Evolutionary conservation across 1,140 invertebrate genomes (phyloP), one percentile per base, ranked within the genome.

Genomic region (Euborellia annulipes): DNA sequence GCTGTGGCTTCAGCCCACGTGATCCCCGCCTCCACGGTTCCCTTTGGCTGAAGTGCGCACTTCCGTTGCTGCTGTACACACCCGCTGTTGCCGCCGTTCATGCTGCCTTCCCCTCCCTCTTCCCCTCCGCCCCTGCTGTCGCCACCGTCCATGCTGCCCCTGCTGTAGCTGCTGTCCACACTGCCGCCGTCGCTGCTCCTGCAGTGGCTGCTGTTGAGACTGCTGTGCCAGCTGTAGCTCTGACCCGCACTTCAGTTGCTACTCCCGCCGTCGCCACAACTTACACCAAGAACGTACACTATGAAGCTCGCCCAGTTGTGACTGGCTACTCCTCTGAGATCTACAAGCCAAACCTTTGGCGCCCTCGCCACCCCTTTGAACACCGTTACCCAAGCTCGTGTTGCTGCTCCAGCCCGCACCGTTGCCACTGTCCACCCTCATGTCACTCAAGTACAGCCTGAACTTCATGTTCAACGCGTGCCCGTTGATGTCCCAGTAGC

Each of bases 1-100:
- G 73, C 72, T 54, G 60, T 69, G 45, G 71, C 67, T 47, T 55
- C 65, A 51, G 71, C 71, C 53, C 62, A 64, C 52, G 70, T 64
- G 21, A 57, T 55, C 21, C 60, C 59, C 11, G 18, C 49, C 22
- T 13, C 30, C 20, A 17, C 40, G 9, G 50, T 47, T 36, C 16
- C 11, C 43, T 20, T n/a, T 34, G 43, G 48, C 19, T 16, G 23
- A 18, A 41, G 20, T 50, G 41, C 41, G 30, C n/a, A 20, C 32
- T 40, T 41, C 37, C 36, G 16, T 20, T 18, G 16, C 40, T 13
- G 27, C 36, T 3, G 13, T 27, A n/a, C 20, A 23, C 32, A 20
- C 3, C 20, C 14, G 47, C 39, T 41, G 43, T 36, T 23, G 11
- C 39, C 16, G 43, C 36, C 22, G 47, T 41, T 23, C 11, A 39